A percentile compares a stretch with the other conserved stretches of the same genome.
These are phyloP conservation scores for Cerastoderma edule DNA, from an alignment of 2,888 invertebrate species.

Conservation along the genomic window DNA sequence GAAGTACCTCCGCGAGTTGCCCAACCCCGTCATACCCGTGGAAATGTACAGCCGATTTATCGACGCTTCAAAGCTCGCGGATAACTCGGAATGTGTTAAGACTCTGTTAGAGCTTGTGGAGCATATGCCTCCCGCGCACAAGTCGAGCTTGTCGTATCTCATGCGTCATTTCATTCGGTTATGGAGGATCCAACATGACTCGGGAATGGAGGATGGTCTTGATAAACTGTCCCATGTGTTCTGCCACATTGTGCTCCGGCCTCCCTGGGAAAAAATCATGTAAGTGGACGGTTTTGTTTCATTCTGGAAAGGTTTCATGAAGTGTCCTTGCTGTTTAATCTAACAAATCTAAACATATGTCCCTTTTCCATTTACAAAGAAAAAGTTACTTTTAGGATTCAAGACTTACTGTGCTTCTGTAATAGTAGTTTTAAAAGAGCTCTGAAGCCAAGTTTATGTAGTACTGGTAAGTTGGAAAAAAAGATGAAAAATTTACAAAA, in stretches of 20 bases:
- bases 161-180: conserved; percentile 90
- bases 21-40: conserved; percentile 90
- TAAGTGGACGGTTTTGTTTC: no score
- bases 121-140: conserved; percentile 88
- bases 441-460: no score
- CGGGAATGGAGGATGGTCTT: conserved; percentile 87
- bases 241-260: conserved; percentile 89
- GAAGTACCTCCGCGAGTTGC: conserved; percentile 89
- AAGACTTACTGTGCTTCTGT: no score
- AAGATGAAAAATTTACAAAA: no score
- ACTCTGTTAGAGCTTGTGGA: conserved; percentile 70
- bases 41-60: conserved; percentile 90
- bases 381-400: no score
- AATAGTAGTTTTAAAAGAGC: no score
- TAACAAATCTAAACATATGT: no score
- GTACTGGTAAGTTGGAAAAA: no score
- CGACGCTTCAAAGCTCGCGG: conserved; percentile 80
- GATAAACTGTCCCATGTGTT: conserved; percentile 88
- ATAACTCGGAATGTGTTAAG: conserved; percentile 45
- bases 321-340: no score
- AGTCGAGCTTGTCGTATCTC: conserved; percentile 87
- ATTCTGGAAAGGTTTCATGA: no score
- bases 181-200: conserved; percentile 88
- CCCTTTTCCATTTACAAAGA: no score
- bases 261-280: conserved; percentile 91